Conservation (phyloP, 53 echinoderm and acorn worm genomes). For the Zoroaster sp. region DNA sequence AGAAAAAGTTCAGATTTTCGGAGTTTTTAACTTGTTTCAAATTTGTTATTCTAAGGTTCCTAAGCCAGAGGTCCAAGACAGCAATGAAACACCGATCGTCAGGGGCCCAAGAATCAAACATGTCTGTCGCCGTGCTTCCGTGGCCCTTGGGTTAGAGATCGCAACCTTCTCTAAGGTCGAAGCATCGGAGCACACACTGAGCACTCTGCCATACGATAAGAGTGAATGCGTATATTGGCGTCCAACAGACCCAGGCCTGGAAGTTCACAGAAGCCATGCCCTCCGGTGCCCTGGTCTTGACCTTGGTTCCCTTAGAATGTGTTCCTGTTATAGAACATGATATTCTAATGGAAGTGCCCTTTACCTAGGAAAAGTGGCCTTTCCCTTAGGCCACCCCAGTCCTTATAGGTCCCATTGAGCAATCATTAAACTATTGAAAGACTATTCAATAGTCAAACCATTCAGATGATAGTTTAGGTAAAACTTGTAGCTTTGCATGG, state of each 20-base stretch:
- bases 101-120: constrained; percentile 96
- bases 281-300: too few species aligned
- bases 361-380: too few species aligned
- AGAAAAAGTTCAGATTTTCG: not conserved
- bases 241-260: not conserved
- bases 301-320: too few species aligned
- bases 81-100: not conserved
- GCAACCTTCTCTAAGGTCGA: constrained; percentile 53
- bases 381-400: too few species aligned
- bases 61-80: not conserved
- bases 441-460: too few species aligned
- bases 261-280: too few species aligned
- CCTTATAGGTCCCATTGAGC: too few species aligned
- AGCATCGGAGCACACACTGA: constrained; percentile 40
- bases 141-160: constrained; percentile 70
- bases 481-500: too few species aligned
- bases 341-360: too few species aligned
- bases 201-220: constrained; percentile 63
- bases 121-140: constrained; percentile 86
- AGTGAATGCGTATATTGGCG: not conserved
- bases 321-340: too few species aligned
- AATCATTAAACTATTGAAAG: too few species aligned
- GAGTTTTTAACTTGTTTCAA: not conserved
- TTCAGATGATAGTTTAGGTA: too few species aligned
- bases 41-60: not conserved